Evolutionary conservation across 2,113 vertebrate genomes (phyloP), one percentile per base, ranked within the genome.

Genomic region (Numenius arquata): DNA sequence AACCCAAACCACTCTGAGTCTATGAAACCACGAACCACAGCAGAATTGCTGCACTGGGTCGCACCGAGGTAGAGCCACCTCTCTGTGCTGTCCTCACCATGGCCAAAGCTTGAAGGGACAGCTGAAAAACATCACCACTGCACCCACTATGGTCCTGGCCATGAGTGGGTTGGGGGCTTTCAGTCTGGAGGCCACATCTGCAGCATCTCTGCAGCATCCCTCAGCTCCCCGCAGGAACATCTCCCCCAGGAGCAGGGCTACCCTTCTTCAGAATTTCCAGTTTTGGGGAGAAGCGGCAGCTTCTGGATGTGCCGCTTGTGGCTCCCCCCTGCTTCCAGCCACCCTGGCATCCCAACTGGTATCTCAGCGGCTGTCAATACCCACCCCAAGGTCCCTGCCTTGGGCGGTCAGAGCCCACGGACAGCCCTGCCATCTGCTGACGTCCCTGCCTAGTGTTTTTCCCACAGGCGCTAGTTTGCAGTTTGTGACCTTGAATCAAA

Each of bases 331-430:
- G n/a, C 53, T 40, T 45, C 62, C 72, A 70, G 61, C 29, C 29
- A 68, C 20, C 25, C 32, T 8, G 19, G 43, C 45, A 38, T 8
- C 32, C 56, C 45, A 47, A 18, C 6, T 0, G 9, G 22, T 41
- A 65, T 22, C 74, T n/a, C 4, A 1, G 36, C 0, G 0, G 0
- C 38, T 59, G 38, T 48, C 5, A 25, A 36, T 36, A 47, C 7
- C 52, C 0, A 0, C 45, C 20, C 63, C 68, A 41, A 56, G 15
- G 29, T 83, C 36, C 63, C 67, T 63, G 53, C 32, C 41, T 50
- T 7, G 18, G 52, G 20, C 5, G 18, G 26, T 47, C 50, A 47
- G 63, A 91, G 32, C 73, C 79, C 19, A 38, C 2, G 4, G 40
- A 47, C 40, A 65, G 55, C 59, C 36, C 36, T 12, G 22, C 40